Conservation (phyloP, 2,797 vertebrate genomes). For the Potorous gilbertii region DNA sequence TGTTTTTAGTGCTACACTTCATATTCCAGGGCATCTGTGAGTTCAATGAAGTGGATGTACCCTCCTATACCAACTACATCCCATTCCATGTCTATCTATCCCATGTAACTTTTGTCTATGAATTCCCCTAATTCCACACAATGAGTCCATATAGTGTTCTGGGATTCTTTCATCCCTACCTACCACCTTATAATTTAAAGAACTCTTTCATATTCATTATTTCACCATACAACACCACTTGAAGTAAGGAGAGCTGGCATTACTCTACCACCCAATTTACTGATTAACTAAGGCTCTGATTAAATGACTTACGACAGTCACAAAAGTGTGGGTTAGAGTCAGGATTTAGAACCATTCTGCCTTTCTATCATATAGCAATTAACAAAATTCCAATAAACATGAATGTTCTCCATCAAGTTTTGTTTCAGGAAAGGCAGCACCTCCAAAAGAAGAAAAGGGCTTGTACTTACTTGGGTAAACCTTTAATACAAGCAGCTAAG, state of each 20-base stretch:
- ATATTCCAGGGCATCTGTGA: not conserved
- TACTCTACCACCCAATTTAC: not conserved
- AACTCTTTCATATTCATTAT: not conserved
- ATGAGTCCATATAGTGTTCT: not conserved
- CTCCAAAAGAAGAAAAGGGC: not conserved
- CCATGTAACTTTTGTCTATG: not conserved
- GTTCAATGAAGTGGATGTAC: not conserved
- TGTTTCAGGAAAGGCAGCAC: not conserved
- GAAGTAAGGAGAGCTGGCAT: not conserved
- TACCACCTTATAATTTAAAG: not conserved
- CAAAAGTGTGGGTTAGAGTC: not conserved
- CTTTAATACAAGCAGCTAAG: constrained; percentile 97
- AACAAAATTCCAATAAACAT: not conserved
- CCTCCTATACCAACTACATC: not conserved
- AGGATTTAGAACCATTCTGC: not conserved
- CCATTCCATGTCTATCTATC: not conserved
- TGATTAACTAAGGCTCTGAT: not conserved
- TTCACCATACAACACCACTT: not conserved
- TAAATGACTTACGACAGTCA: not conserved
- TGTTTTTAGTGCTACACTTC: not conserved
- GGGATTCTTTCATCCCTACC: not conserved
- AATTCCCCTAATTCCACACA: not conserved
- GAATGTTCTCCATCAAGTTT: not conserved
- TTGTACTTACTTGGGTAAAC: constrained; percentile 91
- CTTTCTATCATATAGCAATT: not conserved